Evolutionary conservation across 2,888 invertebrate species (phyloP).

Genomic region (Molorchus minor): DNA sequence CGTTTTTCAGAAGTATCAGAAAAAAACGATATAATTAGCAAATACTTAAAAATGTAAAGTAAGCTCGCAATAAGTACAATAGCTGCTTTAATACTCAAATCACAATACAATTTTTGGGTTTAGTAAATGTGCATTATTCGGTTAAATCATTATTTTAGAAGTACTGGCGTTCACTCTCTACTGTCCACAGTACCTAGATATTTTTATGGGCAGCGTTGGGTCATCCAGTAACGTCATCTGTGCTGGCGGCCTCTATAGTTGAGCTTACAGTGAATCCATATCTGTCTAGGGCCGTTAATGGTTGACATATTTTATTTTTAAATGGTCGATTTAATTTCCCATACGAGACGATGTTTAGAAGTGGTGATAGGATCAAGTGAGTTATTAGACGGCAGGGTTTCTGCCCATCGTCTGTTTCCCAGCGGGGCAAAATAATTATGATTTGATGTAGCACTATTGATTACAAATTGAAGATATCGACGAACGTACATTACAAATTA

Average conservation of each 20-base stretch:
- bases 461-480: conserved; percentile 30
- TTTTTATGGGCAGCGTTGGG: too few species aligned
- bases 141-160: too few species aligned
- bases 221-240: too few species aligned
- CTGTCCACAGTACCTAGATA: too few species aligned
- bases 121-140: too few species aligned
- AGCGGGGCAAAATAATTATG: conserved; percentile 26
- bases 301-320: conserved; percentile 27
- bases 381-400: conserved; percentile 20
- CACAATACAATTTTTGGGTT: too few species aligned
- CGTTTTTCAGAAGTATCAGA: too few species aligned
- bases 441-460: conserved; percentile 29
- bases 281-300: conserved; percentile 10
- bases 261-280: conserved; percentile 3
- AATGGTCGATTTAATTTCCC: conserved; percentile 13
- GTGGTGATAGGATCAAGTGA: conserved; percentile 28
- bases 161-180: too few species aligned
- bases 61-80: too few species aligned
- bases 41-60: too few species aligned
- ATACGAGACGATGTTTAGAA: conserved; percentile 9
- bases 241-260: not conserved
- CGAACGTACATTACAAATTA: conserved; percentile 16
- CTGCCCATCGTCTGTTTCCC: conserved; percentile 25
- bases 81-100: too few species aligned
- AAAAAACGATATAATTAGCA: too few species aligned